Base-by-base conservation (phyloP, 2,888 invertebrate species). In the Mesorhabditis belari region DNA sequence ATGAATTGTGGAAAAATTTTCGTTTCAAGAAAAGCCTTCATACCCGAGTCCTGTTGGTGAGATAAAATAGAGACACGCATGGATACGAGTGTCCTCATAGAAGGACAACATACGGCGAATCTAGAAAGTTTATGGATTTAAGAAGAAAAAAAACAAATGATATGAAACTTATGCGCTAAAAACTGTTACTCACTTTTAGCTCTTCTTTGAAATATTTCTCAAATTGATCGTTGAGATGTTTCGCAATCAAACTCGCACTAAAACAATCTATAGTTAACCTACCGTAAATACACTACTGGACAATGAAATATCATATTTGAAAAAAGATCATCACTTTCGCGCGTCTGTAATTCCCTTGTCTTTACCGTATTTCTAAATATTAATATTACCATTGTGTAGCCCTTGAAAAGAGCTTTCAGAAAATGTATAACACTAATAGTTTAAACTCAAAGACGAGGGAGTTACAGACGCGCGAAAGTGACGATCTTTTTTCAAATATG, bases 211-310 rank as follows among this genome's bases (percentile, higher is more conserved):
- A 86, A 83, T 91, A 98, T 0, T 90, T 89, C 82, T 99, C 98
- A 83, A 95, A 99, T 84, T 99, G 96, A 0, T 90, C 88, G 82
- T 99, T 95, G 64, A 98, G 94, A 82, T 96, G 96, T 82, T 98
- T 94, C 29, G 96, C 94, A 52, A 99, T 92, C 0, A 95, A 90
- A 82, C 94, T 93, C 83, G 93, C 95, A 81, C 95, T 96, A 83
- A 27, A 82, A 77, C 23, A 49, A 23, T 23, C 49, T 5, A 21
- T 25, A 5, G 29, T 55, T n/a, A 60, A n/a, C n/a, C n/a, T n/a
- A n/a, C n/a, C n/a, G n/a, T n/a, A n/a, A n/a, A n/a, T n/a, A n/a
- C n/a, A n/a, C n/a, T n/a, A n/a, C n/a, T n/a, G n/a, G n/a, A n/a
- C n/a, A n/a, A n/a, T n/a, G n/a, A n/a, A n/a, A n/a, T n/a, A n/a